Evolutionary conservation across 2,888 invertebrate species (phyloP), one percentile per base, ranked within the genome.

Genomic region (Drosophila sordidula): DNA sequence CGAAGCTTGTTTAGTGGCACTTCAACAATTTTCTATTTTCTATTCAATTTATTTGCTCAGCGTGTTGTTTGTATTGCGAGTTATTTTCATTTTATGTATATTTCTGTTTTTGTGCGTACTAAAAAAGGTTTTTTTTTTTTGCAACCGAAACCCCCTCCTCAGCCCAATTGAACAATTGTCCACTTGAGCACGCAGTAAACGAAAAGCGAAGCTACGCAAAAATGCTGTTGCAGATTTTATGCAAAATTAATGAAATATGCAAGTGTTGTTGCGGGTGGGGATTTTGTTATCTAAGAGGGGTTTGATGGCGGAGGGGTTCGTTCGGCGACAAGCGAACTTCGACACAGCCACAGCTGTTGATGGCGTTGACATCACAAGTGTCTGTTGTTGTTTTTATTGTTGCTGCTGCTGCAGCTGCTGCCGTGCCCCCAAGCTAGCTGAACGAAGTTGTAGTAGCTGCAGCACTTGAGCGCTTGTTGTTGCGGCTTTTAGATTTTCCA

Each of bases 351-450:
- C 63, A 64, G 65, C 74, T 83, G 80, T 64, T 75, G 80, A 72
- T 85, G 80, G 64, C 87, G 79, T 82, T 82, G 81, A 81, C 88
- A 82, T 87, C 57, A 81, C 75, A 84, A 82, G 81, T 87, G 85
- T 57, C 50, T 32, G 47, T 46, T 58, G 54, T 32, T 57, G 50
- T 14, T 52, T 45, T 44, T 62, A 56, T 26, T 58, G 29, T 42
- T 62, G 56, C 16, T 45, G 46, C 45, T 61, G 54, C 32, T 59
- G 18, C 47, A 58, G 47, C 14, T 50, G 44, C 55, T 59, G 51
- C 38, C 58, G 25, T 41, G 55, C 41, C 65, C 78, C 50, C 16
- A 26, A 59, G 73, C 59, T 57, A 57, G 55, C 44, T 73, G 57
- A 57, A 49, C 75, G 57, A 57, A 49, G 67, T 50, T 54, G 42